Conservation (phyloP, 2,888 invertebrate genomes). For the Operophtera brumata region DNA sequence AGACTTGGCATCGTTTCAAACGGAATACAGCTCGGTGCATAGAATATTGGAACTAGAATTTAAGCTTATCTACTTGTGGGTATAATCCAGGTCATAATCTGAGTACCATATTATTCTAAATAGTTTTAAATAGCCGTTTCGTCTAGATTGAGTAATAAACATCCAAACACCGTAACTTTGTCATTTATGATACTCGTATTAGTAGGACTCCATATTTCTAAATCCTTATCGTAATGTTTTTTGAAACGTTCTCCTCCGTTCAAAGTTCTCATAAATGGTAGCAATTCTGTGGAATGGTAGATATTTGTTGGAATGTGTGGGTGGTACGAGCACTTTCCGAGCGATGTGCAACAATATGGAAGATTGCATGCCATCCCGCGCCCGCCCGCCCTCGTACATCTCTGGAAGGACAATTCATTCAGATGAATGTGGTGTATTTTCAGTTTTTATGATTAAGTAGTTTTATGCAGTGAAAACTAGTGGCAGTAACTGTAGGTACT, state of each 20-base stretch:
- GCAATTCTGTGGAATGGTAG: neutral
- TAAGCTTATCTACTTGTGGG: neutral
- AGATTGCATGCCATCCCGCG: conserved; percentile 19
- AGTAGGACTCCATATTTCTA: too few relatives aligned
- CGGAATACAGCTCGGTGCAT: conserved; percentile 21
- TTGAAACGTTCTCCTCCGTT: too few relatives aligned
- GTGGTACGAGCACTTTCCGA: neutral
- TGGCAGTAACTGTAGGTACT: too few relatives aligned
- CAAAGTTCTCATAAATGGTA: too few relatives aligned
- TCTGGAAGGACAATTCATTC: neutral
- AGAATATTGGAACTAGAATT: conserved; percentile 10
- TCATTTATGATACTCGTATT: too few relatives aligned
- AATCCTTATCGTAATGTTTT: too few relatives aligned
- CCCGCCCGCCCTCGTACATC: neutral
- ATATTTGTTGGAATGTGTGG: neutral
- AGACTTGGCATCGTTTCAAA: conserved; percentile 34
- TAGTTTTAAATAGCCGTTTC: too few relatives aligned
- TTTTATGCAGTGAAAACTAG: too few relatives aligned
- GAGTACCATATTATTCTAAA: too few relatives aligned
- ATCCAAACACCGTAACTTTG: too few relatives aligned
- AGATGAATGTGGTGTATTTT: neutral
- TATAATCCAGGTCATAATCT: too few relatives aligned
- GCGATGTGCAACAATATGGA: conserved; percentile 14
- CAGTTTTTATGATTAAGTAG: neutral
- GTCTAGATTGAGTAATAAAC: too few relatives aligned